These are phyloP conservation scores for Melieria picta DNA, from an alignment of 2,888 invertebrate genomes.

Conservation along the genomic window DNA sequence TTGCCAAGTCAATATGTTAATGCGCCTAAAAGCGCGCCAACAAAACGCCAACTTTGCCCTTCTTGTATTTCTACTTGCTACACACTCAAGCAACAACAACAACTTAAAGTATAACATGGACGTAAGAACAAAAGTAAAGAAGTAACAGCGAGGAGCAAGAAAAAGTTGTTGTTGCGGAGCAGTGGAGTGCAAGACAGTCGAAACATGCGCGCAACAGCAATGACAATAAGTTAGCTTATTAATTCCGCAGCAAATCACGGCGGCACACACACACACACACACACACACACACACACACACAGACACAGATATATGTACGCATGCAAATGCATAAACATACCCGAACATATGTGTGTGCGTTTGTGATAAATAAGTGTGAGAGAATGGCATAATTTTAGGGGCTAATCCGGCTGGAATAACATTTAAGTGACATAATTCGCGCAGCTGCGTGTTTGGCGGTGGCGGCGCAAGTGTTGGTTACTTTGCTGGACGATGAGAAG, in stretches of 20 bases:
- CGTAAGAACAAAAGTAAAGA: not conserved
- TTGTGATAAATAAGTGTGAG: constrained; percentile 47
- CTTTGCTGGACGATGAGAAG: too few species aligned
- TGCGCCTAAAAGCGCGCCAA: not conserved
- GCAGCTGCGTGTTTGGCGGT: constrained; percentile 13
- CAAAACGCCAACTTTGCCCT: too few species aligned
- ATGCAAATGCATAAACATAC: not conserved
- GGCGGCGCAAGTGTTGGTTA: not conserved
- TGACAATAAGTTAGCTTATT: constrained; percentile 11
- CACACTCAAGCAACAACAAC: too few species aligned
- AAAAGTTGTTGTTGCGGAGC: too few species aligned
- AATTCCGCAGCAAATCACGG: not conserved
- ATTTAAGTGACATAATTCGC: constrained; percentile 54
- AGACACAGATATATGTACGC: not conserved
- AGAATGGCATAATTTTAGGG: constrained; percentile 53
- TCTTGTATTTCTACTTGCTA: too few species aligned
- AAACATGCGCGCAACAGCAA: not conserved
- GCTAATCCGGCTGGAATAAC: constrained; percentile 59
- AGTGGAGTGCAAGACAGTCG: too few species aligned
- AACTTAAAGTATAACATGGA: too few species aligned
- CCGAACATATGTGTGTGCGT: not conserved
- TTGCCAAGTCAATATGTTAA: not conserved
- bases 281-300: too few species aligned
- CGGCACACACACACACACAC: not conserved
- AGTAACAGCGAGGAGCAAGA: not conserved